phyloP scores from a whole-genome alignment of 2,113 vertebrate species.

The Oreocharis arfaki region DNA sequence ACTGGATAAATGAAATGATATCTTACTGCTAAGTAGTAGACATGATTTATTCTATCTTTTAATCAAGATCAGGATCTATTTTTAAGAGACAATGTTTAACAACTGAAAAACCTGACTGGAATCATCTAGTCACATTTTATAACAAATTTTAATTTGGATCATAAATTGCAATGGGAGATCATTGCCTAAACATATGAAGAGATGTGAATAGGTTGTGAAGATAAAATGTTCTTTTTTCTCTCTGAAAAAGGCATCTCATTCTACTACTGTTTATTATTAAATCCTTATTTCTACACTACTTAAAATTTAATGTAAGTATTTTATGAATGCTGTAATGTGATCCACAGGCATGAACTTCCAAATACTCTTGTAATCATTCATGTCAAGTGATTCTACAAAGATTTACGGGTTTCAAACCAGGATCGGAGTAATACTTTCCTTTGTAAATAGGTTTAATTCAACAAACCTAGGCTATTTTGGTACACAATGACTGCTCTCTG shows the following conservation, averaged over 20 bases:
- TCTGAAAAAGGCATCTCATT: background rate
- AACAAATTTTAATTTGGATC: background rate
- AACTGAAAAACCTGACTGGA: background rate
- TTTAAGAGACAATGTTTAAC: background rate
- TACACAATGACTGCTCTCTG: background rate
- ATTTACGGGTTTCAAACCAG: background rate
- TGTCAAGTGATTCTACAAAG: background rate
- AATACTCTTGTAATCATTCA: background rate
- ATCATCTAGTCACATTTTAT: background rate
- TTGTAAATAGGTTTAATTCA: background rate
- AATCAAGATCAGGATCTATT: background rate
- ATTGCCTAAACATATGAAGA: background rate
- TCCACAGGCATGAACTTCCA: background rate
- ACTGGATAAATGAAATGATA: background rate
- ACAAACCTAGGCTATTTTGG: background rate
- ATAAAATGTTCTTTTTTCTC: background rate
- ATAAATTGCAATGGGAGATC: background rate
- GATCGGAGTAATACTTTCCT: background rate
- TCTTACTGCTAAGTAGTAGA: background rate
- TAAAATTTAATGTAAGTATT: background rate
- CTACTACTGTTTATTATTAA: background rate
- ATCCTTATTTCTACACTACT: background rate
- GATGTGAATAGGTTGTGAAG: background rate
- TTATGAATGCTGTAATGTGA: background rate
- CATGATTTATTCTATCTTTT: background rate